phyloP scores from a whole-genome alignment of 2,797 vertebrate genomes.

The Tauraco hartlaubi region DNA sequence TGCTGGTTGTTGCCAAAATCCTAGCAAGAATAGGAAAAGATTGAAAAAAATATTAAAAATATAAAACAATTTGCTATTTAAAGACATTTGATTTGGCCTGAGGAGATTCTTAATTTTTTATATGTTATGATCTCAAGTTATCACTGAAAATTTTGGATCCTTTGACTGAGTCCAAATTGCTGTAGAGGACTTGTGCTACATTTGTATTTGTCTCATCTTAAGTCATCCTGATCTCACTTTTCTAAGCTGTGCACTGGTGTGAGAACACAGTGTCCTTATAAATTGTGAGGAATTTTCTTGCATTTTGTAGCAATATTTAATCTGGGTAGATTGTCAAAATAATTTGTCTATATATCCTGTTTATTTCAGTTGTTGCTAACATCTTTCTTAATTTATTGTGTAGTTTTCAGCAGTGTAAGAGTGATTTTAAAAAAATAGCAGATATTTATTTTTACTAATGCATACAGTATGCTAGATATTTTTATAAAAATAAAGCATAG shows the following conservation, averaged over 20 bases:
- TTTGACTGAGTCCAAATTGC: not conserved
- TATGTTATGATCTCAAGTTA: not conserved
- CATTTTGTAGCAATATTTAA: not conserved
- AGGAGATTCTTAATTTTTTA: not conserved
- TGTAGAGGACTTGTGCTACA: not conserved
- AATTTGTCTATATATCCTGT: not conserved
- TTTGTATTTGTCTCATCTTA: not conserved
- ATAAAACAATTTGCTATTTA: not conserved
- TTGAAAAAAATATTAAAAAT: not conserved
- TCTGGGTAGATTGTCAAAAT: not conserved
- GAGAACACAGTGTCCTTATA: not conserved
- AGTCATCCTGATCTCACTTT: not conserved
- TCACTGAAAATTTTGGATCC: not conserved
- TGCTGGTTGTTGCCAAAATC: not conserved
- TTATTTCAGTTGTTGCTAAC: not conserved
- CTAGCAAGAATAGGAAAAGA: not conserved
- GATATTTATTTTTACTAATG: not conserved
- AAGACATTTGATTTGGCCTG: not conserved
- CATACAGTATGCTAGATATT: not conserved
- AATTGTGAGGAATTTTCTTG: not conserved
- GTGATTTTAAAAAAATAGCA: not conserved
- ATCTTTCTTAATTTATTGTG: not conserved
- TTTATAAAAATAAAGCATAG: not conserved
- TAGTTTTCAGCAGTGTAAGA: not conserved
- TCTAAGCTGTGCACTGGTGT: not conserved